A percentile compares a stretch with the other conserved stretches of the same genome.
Evolutionary conservation across 2,113 vertebrate genomes (phyloP).

Genomic region (Peromyscus californicus): DNA sequence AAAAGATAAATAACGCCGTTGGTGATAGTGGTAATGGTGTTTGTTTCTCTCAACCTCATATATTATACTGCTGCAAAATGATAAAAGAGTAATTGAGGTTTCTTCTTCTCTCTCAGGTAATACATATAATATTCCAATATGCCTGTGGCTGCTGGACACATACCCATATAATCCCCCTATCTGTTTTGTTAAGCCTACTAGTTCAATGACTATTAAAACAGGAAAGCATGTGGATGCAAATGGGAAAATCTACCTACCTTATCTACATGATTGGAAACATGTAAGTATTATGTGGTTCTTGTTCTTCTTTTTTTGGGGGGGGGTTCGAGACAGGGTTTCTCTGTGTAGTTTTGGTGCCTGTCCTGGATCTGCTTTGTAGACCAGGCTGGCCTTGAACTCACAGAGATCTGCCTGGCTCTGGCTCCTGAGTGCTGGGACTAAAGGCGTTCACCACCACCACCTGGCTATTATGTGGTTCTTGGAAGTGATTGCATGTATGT

Average conservation of each 20-base stretch:
- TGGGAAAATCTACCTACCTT: conserved; percentile 98
- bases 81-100: conserved; percentile 70
- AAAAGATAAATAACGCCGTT: conserved; percentile 5
- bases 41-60: not conserved
- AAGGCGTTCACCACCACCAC: no score
- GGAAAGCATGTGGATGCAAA: conserved; percentile 99
- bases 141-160: conserved; percentile 97
- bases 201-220: conserved; percentile 99
- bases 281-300: conserved; percentile 88
- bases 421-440: no score
- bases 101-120: conserved; percentile 90
- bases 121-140: conserved; percentile 98
- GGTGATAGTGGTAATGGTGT: not conserved
- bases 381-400: no score
- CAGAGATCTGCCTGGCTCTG: no score
- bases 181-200: conserved; percentile 99
- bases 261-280: conserved; percentile 99
- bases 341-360: no score
- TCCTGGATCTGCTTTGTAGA: no score
- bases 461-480: conserved; percentile 61
- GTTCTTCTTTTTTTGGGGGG: not conserved
- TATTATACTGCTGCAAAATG: conserved; percentile 51
- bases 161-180: conserved; percentile 99
- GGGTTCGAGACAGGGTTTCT: no score
- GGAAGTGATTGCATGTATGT: not conserved